Base-by-base conservation (phyloP, 2,113 vertebrate genomes). In the Barnardius zonarius region DNA sequence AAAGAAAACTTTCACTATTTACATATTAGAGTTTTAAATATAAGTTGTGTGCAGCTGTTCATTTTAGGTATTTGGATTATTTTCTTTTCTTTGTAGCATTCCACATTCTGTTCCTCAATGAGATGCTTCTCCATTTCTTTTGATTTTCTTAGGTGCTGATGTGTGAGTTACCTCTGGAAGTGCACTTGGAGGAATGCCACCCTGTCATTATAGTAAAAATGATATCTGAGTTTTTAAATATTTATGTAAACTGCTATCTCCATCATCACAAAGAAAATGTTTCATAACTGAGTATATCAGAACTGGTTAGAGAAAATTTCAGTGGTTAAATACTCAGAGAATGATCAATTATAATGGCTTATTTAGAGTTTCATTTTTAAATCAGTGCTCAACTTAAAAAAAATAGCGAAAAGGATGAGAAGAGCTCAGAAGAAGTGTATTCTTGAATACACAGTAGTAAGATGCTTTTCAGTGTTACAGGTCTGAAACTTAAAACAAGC, bases 331-430 rank as follows among this genome's bases (percentile, higher is more conserved):
- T 85, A 92, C 92, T 93, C 64, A 89, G 70, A 83, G 73, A 86
- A 68, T 86, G 69, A 86, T 76, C 86, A 94, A 96, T 84, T 88
- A 74, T 90, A 93, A 83, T 91, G 86, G 70, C 44, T 96, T 91
- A 68, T 86, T 93, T 93, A 85, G 52, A 83, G 91, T 85, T 95
- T 83, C 88, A 93, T 96, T 97, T 97, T 97, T 86, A 97, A 96
- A 95, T 96, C 95, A 92, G 63, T 67, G 64, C 84, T 80, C 48
- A 14, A 13, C 95, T 95, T 68, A 43, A 79, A 92, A 88, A 87
- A 80, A 92, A 74, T 33, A 93, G 37, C 28, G 33, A 78, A 95
- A 94, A 94, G 44, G 70, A 81, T 95, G 90, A 88, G 83, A 68
- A 91, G 57, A 95, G 81, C 94, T 97, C 82, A 83, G 49, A 63